Evolutionary conservation across 2,888 invertebrate genomes (phyloP).

Genomic region (Agonopterix arenella): DNA sequence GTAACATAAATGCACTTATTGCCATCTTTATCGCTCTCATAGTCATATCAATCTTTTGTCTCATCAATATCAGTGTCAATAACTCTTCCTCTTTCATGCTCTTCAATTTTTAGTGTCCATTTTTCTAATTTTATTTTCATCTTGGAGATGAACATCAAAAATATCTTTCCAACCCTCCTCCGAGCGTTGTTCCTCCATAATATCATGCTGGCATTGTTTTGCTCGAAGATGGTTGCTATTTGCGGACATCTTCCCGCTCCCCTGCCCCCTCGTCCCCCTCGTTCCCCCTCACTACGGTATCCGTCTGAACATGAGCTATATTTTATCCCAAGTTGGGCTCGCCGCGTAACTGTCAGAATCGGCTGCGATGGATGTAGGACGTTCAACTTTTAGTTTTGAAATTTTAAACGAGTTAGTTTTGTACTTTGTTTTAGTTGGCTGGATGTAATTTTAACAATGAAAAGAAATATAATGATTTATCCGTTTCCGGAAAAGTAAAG

Average conservation of each 20-base stretch:
- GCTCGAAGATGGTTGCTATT: constrained; percentile 70
- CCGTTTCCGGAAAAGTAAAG: too few relatives aligned
- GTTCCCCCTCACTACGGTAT: constrained; percentile 47
- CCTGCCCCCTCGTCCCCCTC: constrained; percentile 18
- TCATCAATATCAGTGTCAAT: not conserved
- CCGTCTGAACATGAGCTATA: constrained; percentile 71
- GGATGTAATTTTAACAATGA: too few relatives aligned
- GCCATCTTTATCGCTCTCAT: too few relatives aligned
- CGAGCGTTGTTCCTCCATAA: constrained; percentile 41
- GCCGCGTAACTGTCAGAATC: constrained; percentile 71
- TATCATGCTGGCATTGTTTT: constrained; percentile 73
- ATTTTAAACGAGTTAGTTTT: constrained; percentile 21
- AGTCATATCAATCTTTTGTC: not conserved
- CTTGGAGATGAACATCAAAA: too few relatives aligned
- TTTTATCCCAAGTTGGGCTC: constrained; percentile 70
- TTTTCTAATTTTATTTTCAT: too few relatives aligned
- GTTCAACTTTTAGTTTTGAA: constrained; percentile 64
- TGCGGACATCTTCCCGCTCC: constrained; percentile 53
- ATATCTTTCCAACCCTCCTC: not conserved
- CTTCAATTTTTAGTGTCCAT: too few relatives aligned
- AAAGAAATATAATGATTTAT: too few relatives aligned
- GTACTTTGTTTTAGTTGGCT: too few relatives aligned
- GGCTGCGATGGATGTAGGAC: constrained; percentile 57
- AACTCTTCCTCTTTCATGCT: too few relatives aligned
- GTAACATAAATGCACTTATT: too few relatives aligned